These are phyloP conservation scores for Malurus elegans DNA, from an alignment of 2,113 vertebrate genomes.

Conservation along the genomic window DNA sequence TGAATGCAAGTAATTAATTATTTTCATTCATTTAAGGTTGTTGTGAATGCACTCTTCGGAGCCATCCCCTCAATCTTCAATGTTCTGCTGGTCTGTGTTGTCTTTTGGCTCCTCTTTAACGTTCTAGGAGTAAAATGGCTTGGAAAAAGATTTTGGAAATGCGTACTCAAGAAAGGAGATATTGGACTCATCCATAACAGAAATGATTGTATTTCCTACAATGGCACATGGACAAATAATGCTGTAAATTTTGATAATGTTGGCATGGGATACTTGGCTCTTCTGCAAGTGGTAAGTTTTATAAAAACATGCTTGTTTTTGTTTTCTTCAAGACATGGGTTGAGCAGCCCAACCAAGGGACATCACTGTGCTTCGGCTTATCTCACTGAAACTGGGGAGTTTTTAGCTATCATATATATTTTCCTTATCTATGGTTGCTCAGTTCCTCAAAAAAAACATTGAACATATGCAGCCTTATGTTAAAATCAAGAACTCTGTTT, in stretches of 20 bases:
- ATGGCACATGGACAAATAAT: conserved; percentile 12
- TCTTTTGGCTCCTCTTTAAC: conserved; percentile 81
- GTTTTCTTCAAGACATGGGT: background rate
- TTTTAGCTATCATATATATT: background rate
- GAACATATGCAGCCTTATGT: background rate
- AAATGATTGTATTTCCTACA: accelerated
- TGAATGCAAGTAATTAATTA: background rate
- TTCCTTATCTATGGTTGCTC: background rate
- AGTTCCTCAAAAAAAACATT: background rate
- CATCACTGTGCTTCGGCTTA: background rate
- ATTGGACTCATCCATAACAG: accelerated
- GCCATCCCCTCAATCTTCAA: conserved; percentile 79
- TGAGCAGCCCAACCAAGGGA: background rate
- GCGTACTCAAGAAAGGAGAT: background rate
- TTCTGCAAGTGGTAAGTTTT: conserved; percentile 77
- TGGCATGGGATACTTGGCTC: conserved; percentile 74
- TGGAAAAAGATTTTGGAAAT: conserved; percentile 63
- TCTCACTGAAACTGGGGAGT: background rate
- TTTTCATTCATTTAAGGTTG: conserved; percentile 63
- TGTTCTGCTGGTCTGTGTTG: conserved; percentile 75
- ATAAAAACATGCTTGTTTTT: background rate
- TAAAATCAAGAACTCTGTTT: background rate
- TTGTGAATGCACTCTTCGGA: conserved; percentile 74
- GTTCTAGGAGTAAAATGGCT: conserved; percentile 72
- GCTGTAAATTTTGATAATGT: conserved; percentile 75